phyloP scores from a whole-genome alignment of 1,140 invertebrate species.

The Apis cerana region DNA sequence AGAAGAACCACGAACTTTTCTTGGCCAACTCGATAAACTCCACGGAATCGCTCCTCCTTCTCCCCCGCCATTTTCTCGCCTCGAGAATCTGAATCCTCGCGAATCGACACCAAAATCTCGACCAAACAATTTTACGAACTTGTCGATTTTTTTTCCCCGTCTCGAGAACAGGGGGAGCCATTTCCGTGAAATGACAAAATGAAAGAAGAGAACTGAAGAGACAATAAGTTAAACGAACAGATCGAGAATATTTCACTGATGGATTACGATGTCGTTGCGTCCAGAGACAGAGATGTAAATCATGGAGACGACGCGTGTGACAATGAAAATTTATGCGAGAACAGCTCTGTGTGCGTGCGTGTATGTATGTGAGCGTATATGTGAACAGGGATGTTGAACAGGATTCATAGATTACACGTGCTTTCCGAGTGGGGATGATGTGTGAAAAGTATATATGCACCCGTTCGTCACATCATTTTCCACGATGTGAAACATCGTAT shows the following conservation, averaged over 20 bases:
- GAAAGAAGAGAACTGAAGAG: not conserved
- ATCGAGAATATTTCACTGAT: conserved; percentile 38
- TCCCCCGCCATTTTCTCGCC: not conserved
- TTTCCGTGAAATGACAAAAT: too few species aligned
- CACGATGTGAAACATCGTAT: not conserved
- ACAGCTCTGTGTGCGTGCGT: not conserved
- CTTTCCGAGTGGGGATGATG: not conserved
- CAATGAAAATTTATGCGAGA: not conserved
- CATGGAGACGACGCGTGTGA: conserved; percentile 27
- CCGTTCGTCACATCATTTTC: conserved; percentile 41
- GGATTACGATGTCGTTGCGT: conserved; percentile 25
- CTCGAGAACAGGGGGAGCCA: not conserved
- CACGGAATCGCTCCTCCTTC: not conserved
- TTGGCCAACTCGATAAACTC: not conserved
- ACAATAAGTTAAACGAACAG: not conserved
- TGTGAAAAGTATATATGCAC: conserved; percentile 37
- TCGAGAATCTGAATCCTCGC: not conserved
- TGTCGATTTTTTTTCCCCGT: conserved; percentile 12
- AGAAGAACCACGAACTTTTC: not conserved
- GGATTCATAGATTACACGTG: conserved; percentile 31
- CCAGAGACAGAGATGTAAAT: conserved; percentile 43
- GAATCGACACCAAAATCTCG: conserved; percentile 4
- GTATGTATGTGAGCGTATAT: not conserved
- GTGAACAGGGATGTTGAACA: conserved; percentile 22
- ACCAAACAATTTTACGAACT: conserved; percentile 26